These are phyloP conservation scores for Hipparchia sbordonii DNA, from an alignment of 2,888 invertebrate species.

Conservation along the genomic window DNA sequence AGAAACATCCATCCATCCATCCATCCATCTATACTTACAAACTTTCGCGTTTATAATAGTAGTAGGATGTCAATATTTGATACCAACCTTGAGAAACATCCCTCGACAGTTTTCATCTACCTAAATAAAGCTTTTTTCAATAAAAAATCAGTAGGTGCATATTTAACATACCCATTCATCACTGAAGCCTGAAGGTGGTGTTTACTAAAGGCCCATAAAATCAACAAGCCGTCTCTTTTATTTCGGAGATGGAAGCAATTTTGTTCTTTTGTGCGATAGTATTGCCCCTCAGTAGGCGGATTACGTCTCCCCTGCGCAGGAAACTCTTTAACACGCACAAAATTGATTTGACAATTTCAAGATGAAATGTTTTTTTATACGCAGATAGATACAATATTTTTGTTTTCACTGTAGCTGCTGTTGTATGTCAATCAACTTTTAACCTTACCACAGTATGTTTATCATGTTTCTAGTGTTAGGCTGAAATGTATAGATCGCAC, in stretches of 20 bases:
- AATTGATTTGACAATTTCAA: conserved; percentile 43
- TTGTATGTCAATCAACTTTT: not conserved
- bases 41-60: too few relatives aligned
- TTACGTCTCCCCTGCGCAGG: conserved; percentile 57
- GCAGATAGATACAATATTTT: not conserved
- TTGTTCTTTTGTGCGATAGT: conserved; percentile 70
- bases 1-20: too few relatives aligned
- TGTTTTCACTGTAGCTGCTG: not conserved
- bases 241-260: conserved; percentile 69
- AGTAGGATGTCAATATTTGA: not conserved
- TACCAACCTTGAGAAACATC: not conserved
- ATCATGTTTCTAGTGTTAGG: not conserved
- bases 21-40: too few relatives aligned
- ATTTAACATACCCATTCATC: conserved; percentile 2
- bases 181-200: conserved; percentile 53
- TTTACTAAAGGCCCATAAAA: conserved; percentile 63
- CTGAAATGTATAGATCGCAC: too few relatives aligned
- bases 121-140: not conserved
- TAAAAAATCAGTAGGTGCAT: not conserved
- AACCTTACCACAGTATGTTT: not conserved
- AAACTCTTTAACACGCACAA: conserved; percentile 52
- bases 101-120: not conserved
- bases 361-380: conserved; percentile 29
- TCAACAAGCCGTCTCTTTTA: conserved; percentile 71
- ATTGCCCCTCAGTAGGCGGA: conserved; percentile 70